Percentiles rank a stretch among this genome's conserved stretches.
These are phyloP conservation scores for Rhamnusium bicolor DNA, from an alignment of 2,888 invertebrate species.

Conservation along the genomic window DNA sequence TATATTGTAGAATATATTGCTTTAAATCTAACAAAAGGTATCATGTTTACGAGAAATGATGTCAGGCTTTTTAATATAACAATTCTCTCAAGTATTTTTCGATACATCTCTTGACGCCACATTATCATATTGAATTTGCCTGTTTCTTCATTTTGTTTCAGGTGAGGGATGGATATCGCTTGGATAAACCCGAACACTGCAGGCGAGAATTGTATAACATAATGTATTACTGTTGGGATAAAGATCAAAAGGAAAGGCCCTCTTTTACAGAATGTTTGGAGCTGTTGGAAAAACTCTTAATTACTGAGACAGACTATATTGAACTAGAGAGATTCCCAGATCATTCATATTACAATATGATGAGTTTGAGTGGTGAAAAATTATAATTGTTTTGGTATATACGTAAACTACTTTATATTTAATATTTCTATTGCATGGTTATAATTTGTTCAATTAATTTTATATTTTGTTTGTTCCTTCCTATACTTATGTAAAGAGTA, in stretches of 20 bases:
- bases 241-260: conserved; percentile 87
- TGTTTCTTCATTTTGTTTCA: conserved; percentile 65
- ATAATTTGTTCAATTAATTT: neutral
- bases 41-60: too few species aligned
- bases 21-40: too few species aligned
- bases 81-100: too few species aligned
- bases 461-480: neutral
- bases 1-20: too few species aligned
- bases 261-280: conserved; percentile 87
- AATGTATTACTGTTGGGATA: conserved; percentile 97
- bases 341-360: conserved; percentile 92
- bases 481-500: neutral
- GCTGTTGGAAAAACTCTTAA: conserved; percentile 86
- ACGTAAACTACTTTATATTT: neutral
- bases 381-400: conserved; percentile 60
- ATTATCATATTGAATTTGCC: neutral
- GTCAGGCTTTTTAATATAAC: too few species aligned
- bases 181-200: conserved; percentile 95
- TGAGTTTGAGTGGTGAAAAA: conserved; percentile 89
- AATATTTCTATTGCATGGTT: neutral
- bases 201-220: conserved; percentile 93
- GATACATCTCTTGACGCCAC: too few species aligned
- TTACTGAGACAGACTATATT: conserved; percentile 94
- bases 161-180: conserved; percentile 90
- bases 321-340: conserved; percentile 94